Conservation (phyloP, 2,113 vertebrate genomes). For the Actenoides lindsayi region DNA sequence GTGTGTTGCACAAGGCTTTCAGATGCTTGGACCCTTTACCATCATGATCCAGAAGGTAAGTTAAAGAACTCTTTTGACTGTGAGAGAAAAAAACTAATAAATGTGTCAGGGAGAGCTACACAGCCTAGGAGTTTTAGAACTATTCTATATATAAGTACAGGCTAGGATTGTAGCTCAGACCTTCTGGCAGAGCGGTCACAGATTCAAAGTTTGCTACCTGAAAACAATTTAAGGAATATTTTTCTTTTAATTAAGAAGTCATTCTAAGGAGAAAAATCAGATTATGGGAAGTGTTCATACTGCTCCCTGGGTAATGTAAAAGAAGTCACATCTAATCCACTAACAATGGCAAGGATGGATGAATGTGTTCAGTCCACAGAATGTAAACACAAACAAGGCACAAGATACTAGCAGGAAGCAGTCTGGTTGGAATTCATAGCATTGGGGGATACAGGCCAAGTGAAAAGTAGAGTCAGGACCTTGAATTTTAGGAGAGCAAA, state of each 20-base stretch:
- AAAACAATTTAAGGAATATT: not conserved
- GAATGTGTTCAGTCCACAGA: not conserved
- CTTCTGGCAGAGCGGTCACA: not conserved
- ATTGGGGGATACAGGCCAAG: not conserved
- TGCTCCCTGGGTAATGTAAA: not conserved
- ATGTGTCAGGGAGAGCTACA: not conserved
- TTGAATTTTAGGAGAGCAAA: too few relatives aligned
- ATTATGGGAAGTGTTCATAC: not conserved
- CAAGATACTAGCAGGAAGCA: not conserved
- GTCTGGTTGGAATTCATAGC: not conserved
- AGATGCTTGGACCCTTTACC: slow-evolving; percentile 89
- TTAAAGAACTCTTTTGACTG: not conserved
- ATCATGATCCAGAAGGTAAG: slow-evolving; percentile 93
- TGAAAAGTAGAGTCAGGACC: not conserved
- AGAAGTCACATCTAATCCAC: not conserved
- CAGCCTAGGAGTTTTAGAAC: not conserved
- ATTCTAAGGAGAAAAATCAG: not conserved
- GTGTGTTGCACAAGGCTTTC: slow-evolving; percentile 90
- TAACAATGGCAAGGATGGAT: not conserved
- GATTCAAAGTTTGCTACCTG: not conserved
- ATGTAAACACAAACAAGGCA: not conserved
- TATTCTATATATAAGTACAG: not conserved
- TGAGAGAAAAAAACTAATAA: not conserved
- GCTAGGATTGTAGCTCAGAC: not conserved
- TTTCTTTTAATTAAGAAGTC: not conserved